phyloP scores from a whole-genome alignment of 2,888 invertebrate species.

The Dastarcus helophoroides region DNA sequence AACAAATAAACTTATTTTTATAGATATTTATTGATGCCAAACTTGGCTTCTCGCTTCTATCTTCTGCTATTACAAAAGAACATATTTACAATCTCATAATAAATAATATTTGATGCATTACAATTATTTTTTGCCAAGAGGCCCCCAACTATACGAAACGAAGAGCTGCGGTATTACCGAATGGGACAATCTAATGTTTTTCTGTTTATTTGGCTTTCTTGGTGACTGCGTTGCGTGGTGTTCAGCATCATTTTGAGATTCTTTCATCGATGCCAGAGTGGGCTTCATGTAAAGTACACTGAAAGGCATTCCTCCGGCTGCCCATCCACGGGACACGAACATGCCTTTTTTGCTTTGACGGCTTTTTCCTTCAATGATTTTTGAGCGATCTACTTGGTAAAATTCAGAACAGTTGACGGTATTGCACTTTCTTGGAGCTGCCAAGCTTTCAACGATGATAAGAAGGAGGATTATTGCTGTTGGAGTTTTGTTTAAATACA shows the following conservation, averaged over 20 bases:
- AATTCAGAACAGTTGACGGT: too few relatives aligned
- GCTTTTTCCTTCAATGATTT: slow-evolving; percentile 4
- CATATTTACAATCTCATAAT: too few relatives aligned
- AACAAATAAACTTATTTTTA: too few relatives aligned
- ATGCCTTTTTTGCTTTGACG: slow-evolving; percentile 32
- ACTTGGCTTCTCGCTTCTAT: too few relatives aligned
- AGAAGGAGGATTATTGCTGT: too few relatives aligned
- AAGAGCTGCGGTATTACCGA: slow-evolving; percentile 41
- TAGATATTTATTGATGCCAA: too few relatives aligned
- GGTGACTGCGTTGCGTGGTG: slow-evolving; percentile 5
- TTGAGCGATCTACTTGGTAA: too few relatives aligned
- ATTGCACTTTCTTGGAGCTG: too few relatives aligned
- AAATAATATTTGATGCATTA: too few relatives aligned
- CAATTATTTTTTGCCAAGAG: slow-evolving; percentile 34
- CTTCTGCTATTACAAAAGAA: too few relatives aligned
- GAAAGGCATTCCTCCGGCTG: slow-evolving; percentile 43
- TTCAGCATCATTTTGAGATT: slow-evolving; percentile 8
- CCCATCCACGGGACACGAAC: slow-evolving; percentile 41
- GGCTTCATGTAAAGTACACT: slow-evolving; percentile 40
- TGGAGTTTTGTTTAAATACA: too few relatives aligned
- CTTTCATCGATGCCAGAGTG: slow-evolving; percentile 7
- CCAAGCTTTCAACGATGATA: too few relatives aligned
- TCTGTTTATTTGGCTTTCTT: slow-evolving; percentile 10
- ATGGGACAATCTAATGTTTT: slow-evolving; percentile 25
- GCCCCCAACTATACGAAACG: slow-evolving; percentile 44